A percentile compares a stretch with the other conserved stretches of the same genome.
Evolutionary conservation across 2,888 invertebrate species (phyloP).

Genomic region (Acanthosepion pharaonis): DNA sequence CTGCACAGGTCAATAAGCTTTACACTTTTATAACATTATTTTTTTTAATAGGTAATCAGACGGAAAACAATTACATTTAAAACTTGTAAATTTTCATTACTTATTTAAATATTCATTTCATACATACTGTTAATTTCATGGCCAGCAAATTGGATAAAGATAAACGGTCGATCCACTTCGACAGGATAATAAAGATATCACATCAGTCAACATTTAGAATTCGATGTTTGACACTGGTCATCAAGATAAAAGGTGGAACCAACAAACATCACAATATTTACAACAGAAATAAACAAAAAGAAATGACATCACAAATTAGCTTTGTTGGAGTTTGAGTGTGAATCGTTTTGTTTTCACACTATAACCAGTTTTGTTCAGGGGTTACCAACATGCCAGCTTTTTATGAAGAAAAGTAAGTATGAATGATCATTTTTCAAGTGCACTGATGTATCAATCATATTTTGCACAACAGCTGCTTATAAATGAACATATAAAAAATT

Average conservation of each 20-base stretch:
- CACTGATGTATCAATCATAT: neutral
- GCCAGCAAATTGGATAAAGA: conserved; percentile 33
- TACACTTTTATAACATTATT: conserved; percentile 6
- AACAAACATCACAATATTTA: conserved; percentile 9
- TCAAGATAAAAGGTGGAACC: conserved; percentile 18
- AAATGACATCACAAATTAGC: conserved; percentile 23
- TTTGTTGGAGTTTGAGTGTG: neutral
- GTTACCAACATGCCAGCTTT: neutral
- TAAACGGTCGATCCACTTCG: neutral
- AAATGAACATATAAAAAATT: neutral
- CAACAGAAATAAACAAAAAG: neutral
- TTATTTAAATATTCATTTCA: neutral
- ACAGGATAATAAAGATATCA: neutral
- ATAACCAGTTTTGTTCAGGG: neutral
- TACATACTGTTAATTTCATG: neutral
- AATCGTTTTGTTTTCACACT: neutral
- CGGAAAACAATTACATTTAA: neutral
- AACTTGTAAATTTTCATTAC: neutral
- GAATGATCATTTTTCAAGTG: neutral
- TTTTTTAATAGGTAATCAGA: neutral
- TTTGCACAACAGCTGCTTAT: neutral
- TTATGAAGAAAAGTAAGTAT: neutral
- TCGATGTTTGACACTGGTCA: conserved; percentile 2
- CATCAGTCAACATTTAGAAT: neutral
- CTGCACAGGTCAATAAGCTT: neutral